Evolutionary conservation across 2,797 vertebrate species (phyloP).

Genomic region (Salmo trutta): DNA sequence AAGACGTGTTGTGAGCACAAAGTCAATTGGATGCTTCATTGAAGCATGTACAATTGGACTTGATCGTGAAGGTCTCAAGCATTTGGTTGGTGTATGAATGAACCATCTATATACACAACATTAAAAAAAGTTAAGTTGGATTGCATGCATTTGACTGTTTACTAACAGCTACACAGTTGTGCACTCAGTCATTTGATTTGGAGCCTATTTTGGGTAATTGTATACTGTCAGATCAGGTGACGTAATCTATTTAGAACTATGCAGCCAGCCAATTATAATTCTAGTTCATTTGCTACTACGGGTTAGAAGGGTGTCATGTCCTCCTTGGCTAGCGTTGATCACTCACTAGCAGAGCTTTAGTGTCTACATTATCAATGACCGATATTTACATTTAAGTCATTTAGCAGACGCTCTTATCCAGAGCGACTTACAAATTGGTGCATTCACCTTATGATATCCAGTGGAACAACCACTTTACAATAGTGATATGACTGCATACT

Average conservation of each 20-base stretch:
- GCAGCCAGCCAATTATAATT: too few species aligned
- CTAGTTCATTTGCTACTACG: too few species aligned
- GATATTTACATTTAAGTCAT: too few species aligned
- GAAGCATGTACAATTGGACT: constrained; percentile 90
- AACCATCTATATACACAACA: constrained; percentile 92
- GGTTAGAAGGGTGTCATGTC: too few species aligned
- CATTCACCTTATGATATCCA: too few species aligned
- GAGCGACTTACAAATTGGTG: too few species aligned
- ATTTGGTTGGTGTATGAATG: constrained; percentile 89
- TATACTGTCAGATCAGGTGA: not conserved
- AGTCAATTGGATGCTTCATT: constrained; percentile 80
- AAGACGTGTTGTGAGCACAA: constrained; percentile 83
- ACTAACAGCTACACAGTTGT: constrained; percentile 29
- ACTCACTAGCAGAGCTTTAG: too few species aligned
- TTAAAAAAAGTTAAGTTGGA: constrained; percentile 84
- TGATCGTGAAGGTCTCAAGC: constrained; percentile 84
- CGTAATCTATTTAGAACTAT: not conserved
- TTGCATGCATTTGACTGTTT: constrained; percentile 62
- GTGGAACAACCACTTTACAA: too few species aligned
- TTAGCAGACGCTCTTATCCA: too few species aligned
- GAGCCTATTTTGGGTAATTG: not conserved
- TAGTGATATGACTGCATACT: too few species aligned
- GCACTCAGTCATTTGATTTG: not conserved
- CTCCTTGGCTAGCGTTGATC: too few species aligned
- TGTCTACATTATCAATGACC: too few species aligned